A percentile compares a stretch with the other conserved stretches of the same genome.
These are phyloP conservation scores for Ciconia boyciana DNA, from an alignment of 2,113 vertebrate species.

Conservation along the genomic window DNA sequence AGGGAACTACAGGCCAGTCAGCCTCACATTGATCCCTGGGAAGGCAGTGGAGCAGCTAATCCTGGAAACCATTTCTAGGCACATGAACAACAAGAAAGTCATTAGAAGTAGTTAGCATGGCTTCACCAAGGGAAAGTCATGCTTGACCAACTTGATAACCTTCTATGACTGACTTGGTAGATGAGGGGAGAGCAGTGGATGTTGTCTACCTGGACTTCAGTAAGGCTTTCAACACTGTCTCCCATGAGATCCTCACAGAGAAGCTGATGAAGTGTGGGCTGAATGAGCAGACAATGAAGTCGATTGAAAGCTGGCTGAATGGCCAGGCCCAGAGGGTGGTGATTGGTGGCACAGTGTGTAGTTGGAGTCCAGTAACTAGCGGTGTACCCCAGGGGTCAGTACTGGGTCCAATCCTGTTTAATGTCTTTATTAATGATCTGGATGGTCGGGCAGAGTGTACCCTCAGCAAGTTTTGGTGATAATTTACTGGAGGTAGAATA, in stretches of 20 bases:
- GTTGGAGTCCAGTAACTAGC: background rate
- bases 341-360: too few relatives aligned
- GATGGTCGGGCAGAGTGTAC: background rate
- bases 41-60: background rate
- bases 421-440: background rate
- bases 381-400: background rate
- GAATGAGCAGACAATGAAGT: background rate
- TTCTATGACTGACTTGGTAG: background rate
- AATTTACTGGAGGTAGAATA: background rate
- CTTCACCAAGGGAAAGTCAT: background rate
- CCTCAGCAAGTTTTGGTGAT: background rate
- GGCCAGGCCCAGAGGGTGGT: background rate
- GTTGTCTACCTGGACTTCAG: background rate
- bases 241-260: rapidly evolving
- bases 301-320: background rate
- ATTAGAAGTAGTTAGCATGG: background rate
- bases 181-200: background rate
- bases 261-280: background rate
- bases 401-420: background rate
- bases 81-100: background rate
- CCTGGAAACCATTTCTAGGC: background rate
- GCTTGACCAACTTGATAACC: background rate
- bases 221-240: background rate
- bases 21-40: background rate
- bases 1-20: background rate